These are phyloP conservation scores for Drosophila eugracilis DNA, from an alignment of 1,140 invertebrate genomes.

Conservation along the genomic window DNA sequence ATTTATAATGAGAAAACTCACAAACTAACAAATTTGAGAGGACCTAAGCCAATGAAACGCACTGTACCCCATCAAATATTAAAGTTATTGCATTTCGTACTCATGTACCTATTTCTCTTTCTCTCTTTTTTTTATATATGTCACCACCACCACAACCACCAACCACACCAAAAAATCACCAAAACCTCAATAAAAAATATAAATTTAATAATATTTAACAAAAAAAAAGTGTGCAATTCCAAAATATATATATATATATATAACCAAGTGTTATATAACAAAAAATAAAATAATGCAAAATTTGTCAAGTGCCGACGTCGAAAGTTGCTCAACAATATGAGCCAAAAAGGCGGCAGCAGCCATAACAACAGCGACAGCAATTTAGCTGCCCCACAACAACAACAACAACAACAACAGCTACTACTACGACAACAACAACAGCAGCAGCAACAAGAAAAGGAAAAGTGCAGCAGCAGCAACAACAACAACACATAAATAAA, in stretches of 20 bases:
- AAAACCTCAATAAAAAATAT: constrained; percentile 29
- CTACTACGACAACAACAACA: constrained; percentile 26
- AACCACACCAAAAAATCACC: constrained; percentile 34
- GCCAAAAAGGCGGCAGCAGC: constrained; percentile 30
- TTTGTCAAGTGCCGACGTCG: constrained; percentile 31
- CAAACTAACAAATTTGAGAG: neutral
- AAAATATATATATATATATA: too few relatives aligned
- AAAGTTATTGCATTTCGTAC: constrained; percentile 39
- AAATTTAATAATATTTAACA: neutral
- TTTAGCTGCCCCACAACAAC: constrained; percentile 6
- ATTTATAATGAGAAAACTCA: too few relatives aligned
- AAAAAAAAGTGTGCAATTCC: constrained; percentile 41
- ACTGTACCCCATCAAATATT: neutral
- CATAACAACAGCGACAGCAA: constrained; percentile 21
- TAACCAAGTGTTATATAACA: constrained; percentile 17
- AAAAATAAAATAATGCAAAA: constrained; percentile 28
- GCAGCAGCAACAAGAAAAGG: constrained; percentile 7
- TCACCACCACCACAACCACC: constrained; percentile 30
- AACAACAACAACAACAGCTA: constrained; percentile 1
- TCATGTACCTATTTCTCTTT: constrained; percentile 59
- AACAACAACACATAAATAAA: constrained; percentile 25
- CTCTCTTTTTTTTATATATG: constrained; percentile 61
- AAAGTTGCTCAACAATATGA: constrained; percentile 62
- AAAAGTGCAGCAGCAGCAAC: constrained; percentile 41
- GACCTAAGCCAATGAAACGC: constrained; percentile 3